Base-by-base conservation (phyloP, 1,140 invertebrate species). In the Samia ricini region DNA sequence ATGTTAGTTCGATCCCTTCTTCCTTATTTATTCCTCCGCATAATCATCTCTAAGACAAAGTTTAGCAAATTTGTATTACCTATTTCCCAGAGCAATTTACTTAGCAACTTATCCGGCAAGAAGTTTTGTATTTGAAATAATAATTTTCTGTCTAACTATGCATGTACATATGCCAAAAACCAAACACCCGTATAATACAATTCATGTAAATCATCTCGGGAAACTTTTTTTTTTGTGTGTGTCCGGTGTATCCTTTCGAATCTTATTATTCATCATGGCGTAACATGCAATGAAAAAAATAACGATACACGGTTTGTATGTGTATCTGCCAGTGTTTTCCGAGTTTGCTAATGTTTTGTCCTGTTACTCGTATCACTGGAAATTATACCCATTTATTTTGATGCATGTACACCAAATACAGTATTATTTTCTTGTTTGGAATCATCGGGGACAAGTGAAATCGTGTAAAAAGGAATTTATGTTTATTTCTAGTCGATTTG, bases 241-340 rank as follows among this genome's bases (percentile, higher is more conserved):
- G n/a, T n/a, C n/a, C n/a, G 22, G 57, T 5, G 22, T 10, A 49
- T 60, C 57, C 60, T 57, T 60, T 64, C 33, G 26, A 54, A 56
- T 22, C 49, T 42, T 59, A 58, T 64, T 64, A 60, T 60, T 64
- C 57, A 64, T 60, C 63, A 55, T n/a, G 51, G 49, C 48, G 29
- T 21, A 21, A 60, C 51, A 29, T 56, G 51, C 15, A 19, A 22
- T 55, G 49, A n/a, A 57, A 29, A 60, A 60, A 26, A 50, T 20
- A 48, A 55, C 24, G 20, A 51, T 52, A n/a, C 18, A 20, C 7
- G 3, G 10, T 52, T 52, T 52, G 20, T 18, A 50, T 2, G 48
- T 50, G 48, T 50, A 10, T 50, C n/a, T 50, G 19, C 5, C n/a
- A 19, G 20, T 51, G 33, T 42, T 42, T 42, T 42, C 33, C 33